Evolutionary conservation across 2,797 vertebrate species (phyloP).

Genomic region (Pseudochromis fuscus): DNA sequence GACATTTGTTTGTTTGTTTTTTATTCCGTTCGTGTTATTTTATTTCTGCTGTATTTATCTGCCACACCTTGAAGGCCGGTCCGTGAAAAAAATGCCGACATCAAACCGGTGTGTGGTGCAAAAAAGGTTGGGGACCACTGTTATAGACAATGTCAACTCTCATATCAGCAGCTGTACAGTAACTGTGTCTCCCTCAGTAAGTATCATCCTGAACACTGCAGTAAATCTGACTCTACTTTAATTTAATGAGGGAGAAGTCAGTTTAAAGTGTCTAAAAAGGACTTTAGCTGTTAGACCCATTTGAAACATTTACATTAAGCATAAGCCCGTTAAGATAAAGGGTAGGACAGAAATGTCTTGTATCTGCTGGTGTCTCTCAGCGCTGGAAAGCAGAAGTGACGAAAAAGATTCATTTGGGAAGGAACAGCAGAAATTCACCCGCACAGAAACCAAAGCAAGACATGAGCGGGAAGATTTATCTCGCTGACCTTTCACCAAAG

Average conservation of each 20-base stretch:
- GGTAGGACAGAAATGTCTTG: constrained; percentile 6
- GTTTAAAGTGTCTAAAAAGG: not conserved
- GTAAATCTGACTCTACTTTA: too few relatives aligned
- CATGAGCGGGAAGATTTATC: not conserved
- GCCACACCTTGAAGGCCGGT: too few relatives aligned
- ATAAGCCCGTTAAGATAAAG: not conserved
- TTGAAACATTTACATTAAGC: not conserved
- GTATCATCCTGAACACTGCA: not conserved
- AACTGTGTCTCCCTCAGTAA: too few relatives aligned
- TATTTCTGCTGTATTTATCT: too few relatives aligned
- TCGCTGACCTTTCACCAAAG: not conserved
- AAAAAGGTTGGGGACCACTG: too few relatives aligned
- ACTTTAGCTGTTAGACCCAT: not conserved
- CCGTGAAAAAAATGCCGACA: too few relatives aligned
- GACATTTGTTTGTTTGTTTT: too few relatives aligned
- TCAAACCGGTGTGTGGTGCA: too few relatives aligned
- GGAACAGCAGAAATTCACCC: not conserved
- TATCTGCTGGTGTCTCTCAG: not conserved
- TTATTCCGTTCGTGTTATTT: too few relatives aligned
- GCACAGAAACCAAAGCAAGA: not conserved
- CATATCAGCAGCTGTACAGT: too few relatives aligned
- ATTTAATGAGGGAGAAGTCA: not conserved
- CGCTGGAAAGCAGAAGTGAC: constrained; percentile 19
- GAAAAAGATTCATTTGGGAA: not conserved
- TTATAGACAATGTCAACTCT: too few relatives aligned